These are phyloP conservation scores for Pantala flavescens DNA, from an alignment of 1,140 invertebrate species.

Conservation along the genomic window DNA sequence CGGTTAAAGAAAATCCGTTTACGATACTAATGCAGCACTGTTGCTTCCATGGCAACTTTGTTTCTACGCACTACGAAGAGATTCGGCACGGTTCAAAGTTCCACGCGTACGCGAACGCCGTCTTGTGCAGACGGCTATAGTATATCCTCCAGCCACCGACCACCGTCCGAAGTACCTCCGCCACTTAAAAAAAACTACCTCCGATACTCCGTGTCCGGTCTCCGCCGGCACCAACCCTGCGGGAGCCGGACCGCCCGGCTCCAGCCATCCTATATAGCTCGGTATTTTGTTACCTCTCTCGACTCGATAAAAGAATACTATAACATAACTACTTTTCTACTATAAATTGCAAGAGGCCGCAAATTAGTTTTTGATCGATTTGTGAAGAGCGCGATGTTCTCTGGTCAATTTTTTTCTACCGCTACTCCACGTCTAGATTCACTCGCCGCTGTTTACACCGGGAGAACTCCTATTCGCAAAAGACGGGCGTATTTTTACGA, in stretches of 20 bases:
- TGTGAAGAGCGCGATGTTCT: neutral
- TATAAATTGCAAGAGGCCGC: neutral
- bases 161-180: neutral
- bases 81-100: neutral
- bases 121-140: neutral
- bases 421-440: neutral
- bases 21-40: no score
- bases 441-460: no score
- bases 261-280: no score
- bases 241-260: no score
- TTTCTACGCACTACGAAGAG: neutral
- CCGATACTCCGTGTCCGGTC: neutral
- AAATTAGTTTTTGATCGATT: conserved; percentile 1
- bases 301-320: neutral
- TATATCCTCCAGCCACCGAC: neutral
- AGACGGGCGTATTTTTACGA: no score
- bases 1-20: no score
- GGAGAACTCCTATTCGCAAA: no score
- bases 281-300: conserved; percentile 6
- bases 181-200: neutral
- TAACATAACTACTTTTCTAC: neutral
- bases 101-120: neutral
- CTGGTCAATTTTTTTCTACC: neutral
- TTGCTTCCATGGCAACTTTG: no score
- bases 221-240: no score